These are phyloP conservation scores for Helicoverpa armigera DNA, from an alignment of 1,140 invertebrate species.

Conservation along the genomic window DNA sequence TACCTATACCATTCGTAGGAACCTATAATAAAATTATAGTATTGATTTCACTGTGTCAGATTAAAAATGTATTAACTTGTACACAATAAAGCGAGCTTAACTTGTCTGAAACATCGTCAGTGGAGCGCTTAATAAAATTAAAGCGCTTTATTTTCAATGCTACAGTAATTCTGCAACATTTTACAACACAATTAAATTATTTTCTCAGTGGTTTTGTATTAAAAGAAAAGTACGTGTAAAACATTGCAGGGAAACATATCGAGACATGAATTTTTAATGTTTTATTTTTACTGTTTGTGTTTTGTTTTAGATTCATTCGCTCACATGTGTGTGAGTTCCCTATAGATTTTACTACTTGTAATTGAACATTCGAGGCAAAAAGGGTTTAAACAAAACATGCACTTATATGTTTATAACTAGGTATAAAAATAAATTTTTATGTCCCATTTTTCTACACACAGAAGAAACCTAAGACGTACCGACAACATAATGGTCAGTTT, in stretches of 20 bases:
- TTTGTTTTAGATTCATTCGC: background rate
- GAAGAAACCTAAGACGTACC: too few species aligned
- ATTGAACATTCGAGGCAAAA: too few species aligned
- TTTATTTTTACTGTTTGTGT: background rate
- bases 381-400: too few species aligned
- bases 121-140: conserved; percentile 14
- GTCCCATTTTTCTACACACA: too few species aligned
- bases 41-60: too few species aligned
- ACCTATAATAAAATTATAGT: too few species aligned
- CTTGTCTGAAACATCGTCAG: conserved; percentile 2
- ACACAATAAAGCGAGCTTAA: conserved; percentile 12
- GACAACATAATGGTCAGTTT: too few species aligned
- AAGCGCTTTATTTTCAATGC: conserved; percentile 10
- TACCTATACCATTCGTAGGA: too few species aligned
- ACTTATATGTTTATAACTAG: too few species aligned
- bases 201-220: background rate
- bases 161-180: conserved; percentile 17
- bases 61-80: background rate
- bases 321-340: too few species aligned
- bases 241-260: background rate
- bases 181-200: conserved; percentile 20
- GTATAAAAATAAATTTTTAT: too few species aligned
- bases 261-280: background rate
- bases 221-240: background rate
- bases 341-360: too few species aligned